phyloP scores from a whole-genome alignment of 2,888 invertebrate species.

The Operophtera brumata region DNA sequence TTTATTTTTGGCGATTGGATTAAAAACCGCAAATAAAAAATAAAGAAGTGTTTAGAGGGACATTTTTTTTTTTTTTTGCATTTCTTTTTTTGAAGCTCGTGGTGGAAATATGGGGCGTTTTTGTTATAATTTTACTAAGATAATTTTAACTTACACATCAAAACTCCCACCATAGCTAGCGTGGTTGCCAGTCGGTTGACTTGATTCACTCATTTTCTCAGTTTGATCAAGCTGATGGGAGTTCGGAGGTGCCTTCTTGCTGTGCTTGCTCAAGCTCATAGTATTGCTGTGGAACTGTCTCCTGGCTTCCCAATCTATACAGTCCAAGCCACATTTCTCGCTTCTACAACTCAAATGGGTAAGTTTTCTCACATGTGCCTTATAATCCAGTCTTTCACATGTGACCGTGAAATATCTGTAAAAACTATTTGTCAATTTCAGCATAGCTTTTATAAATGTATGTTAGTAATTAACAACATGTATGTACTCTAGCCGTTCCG shows the following conservation, averaged over 20 bases:
- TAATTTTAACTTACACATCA: conserved; percentile 54
- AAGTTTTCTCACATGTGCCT: conserved; percentile 53
- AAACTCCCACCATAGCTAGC: conserved; percentile 60
- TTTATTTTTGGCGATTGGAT: too few species aligned
- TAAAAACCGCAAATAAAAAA: too few species aligned
- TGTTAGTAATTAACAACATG: conserved; percentile 50
- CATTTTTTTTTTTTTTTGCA: too few species aligned
- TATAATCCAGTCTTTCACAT: conserved; percentile 50
- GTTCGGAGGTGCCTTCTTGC: conserved; percentile 44
- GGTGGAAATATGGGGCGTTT: too few species aligned
- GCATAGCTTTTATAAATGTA: conserved; percentile 66
- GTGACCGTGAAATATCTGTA: conserved; percentile 67
- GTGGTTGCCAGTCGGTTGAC: conserved; percentile 52
- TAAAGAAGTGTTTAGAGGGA: too few species aligned
- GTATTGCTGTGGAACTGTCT: conserved; percentile 39
- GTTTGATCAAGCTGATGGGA: conserved; percentile 44
- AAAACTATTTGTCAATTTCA: conserved; percentile 74
- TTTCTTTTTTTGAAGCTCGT: too few species aligned
- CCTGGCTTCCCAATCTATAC: conserved; percentile 17
- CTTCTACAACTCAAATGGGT: conserved; percentile 52
- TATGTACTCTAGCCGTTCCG: conserved; percentile 36
- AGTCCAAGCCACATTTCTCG: conserved; percentile 50
- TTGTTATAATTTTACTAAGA: too few species aligned
- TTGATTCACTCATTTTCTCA: conserved; percentile 62
- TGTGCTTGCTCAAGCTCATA: conserved; percentile 42